phyloP scores from a whole-genome alignment of 2,113 vertebrate species.

The Phaethornis superciliosus region DNA sequence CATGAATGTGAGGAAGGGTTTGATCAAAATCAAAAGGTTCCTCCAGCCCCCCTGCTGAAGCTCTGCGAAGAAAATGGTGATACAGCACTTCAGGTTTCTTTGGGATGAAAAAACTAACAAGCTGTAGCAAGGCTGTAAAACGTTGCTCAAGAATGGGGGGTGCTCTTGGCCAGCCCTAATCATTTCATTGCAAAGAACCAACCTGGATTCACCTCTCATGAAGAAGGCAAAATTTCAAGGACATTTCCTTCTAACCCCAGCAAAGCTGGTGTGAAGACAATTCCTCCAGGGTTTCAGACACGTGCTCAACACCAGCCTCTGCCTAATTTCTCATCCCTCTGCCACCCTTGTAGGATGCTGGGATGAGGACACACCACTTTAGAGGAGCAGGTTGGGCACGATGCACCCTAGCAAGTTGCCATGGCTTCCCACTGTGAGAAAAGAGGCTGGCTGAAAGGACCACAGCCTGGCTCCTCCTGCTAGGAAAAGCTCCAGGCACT shows the following conservation, averaged over 20 bases:
- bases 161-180: background rate
- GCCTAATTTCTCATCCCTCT: background rate
- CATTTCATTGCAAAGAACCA: background rate
- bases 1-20: background rate
- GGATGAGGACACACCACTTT: background rate
- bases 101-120: background rate
- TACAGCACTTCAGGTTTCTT: background rate
- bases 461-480: accelerated
- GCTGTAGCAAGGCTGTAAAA: background rate
- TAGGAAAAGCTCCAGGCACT: background rate
- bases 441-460: background rate
- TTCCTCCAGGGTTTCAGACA: background rate
- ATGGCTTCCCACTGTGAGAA: background rate
- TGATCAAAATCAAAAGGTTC: background rate
- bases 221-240: background rate
- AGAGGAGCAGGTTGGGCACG: background rate
- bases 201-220: background rate
- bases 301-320: background rate
- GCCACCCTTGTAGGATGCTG: background rate
- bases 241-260: background rate
- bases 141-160: background rate
- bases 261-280: background rate
- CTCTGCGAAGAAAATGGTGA: background rate
- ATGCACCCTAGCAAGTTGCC: background rate
- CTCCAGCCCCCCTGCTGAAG: background rate